Base-by-base conservation (phyloP, 2,113 vertebrate species). In the Microtus ochrogaster region DNA sequence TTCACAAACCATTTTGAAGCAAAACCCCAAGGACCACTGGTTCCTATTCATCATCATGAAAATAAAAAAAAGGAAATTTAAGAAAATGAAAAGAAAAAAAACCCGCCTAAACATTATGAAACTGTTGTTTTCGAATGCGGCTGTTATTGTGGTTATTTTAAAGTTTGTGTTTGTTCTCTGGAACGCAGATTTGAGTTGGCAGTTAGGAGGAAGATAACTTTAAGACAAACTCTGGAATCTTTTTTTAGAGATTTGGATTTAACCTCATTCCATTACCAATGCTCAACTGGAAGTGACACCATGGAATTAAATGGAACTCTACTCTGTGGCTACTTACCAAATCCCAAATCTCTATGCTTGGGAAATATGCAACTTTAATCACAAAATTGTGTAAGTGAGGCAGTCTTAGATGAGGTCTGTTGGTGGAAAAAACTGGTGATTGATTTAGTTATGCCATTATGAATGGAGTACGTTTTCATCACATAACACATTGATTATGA, bases 1-100 rank as follows among this genome's bases (percentile, higher is more conserved):
- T 95, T 88, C 93, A 93, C 82, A 97, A 97, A 93, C 78, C 68
- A 97, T 95, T 97, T 87, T 96, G 91, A 96, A 97, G 79, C 86
- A 96, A 96, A 97, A 97, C 74, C 47, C n/a, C 77, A 84, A 87
- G 83, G 95, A 95, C 94, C 92, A 96, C 91, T 70, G 55, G 66
- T 90, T 96, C 55, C 73, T 92, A 96, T 66, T 97, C 66, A 94
- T 92, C 72, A 85, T 44, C 81, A 55, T 68, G 55, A 52, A 66
- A 66, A 85, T 63, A 44, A 68, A 47, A 76, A 30, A 68, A 17
- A 68, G 73, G 41, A 72, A 28, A 7, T 6, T 68, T 36, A 3
- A 89, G 36, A 7, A 89, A 81, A 81, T n/a, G 36, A 22, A 84
- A 84, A 65, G 58, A 65, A 84, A 84, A 44, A 39, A 84, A 65